Conservation (phyloP, 2,113 vertebrate genomes). For the Corythornis vintsioides region DNA sequence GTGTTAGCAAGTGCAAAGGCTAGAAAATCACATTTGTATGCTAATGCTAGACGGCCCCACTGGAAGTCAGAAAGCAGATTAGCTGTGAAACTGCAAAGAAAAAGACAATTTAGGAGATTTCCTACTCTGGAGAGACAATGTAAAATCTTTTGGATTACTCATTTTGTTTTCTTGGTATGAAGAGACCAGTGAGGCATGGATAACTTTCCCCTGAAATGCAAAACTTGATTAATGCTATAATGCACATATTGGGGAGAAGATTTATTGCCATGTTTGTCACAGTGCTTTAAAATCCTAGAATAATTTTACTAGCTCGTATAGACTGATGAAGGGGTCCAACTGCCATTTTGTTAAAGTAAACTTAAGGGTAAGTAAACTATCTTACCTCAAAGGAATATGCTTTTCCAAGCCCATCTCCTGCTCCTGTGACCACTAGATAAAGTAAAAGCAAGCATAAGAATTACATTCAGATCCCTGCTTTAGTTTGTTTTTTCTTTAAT, state of each 20-base stretch:
- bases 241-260: not conserved
- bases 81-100: not conserved
- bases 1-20: not conserved
- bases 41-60: not conserved
- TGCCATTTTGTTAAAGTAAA: not conserved
- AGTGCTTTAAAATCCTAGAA: not conserved
- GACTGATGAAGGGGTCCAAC: not conserved
- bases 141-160: not conserved
- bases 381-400: conserved; percentile 85
- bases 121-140: not conserved
- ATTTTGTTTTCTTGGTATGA: not conserved
- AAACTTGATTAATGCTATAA: not conserved
- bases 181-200: not conserved
- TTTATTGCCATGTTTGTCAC: not conserved
- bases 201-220: not conserved
- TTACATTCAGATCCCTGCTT: not conserved
- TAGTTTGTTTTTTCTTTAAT: not conserved
- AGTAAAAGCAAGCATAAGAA: not conserved
- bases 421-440: conserved; percentile 85
- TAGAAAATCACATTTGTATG: not conserved
- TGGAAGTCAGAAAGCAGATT: not conserved
- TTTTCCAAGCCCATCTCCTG: conserved; percentile 87
- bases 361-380: not conserved
- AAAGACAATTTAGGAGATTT: not conserved
- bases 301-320: not conserved